Percentiles rank a stretch among this genome's conserved stretches.
phyloP scores from a whole-genome alignment of 1,140 invertebrate species.

The Macrocentrus cingulum region DNA sequence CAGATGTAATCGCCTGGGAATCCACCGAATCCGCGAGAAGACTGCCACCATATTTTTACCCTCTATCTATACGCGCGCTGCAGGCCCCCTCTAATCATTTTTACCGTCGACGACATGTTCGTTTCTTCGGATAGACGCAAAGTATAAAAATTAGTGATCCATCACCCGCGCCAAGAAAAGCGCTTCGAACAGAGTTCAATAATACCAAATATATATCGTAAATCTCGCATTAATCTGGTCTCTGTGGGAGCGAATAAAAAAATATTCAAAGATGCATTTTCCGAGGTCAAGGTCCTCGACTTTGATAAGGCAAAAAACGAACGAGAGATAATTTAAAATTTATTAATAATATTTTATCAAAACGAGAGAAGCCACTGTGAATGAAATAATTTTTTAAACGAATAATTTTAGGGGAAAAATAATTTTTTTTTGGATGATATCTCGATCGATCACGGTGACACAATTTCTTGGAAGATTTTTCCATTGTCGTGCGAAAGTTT shows the following conservation, averaged over 20 bases:
- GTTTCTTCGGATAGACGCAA: neutral
- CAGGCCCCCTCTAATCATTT: neutral
- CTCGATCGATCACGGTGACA: no score
- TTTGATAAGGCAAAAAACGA: neutral
- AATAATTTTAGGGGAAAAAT: no score
- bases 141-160: constrained; percentile 50
- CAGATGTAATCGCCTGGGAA: constrained; percentile 53
- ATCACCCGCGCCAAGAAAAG: constrained; percentile 39
- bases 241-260: constrained; percentile 42
- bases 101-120: neutral
- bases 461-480: neutral
- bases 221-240: constrained; percentile 52
- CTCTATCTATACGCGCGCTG: neutral
- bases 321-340: no score
- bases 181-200: constrained; percentile 5
- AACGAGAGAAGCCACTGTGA: no score
- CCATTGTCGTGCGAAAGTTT: neutral
- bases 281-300: neutral
- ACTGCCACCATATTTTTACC: neutral
- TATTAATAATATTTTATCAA: no score
- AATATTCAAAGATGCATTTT: constrained; percentile 3
- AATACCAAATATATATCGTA: neutral
- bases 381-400: no score
- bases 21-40: constrained; percentile 48
- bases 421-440: no score